Conservation (phyloP, 1,140 invertebrate genomes). For the Phocides pigmalion region DNA sequence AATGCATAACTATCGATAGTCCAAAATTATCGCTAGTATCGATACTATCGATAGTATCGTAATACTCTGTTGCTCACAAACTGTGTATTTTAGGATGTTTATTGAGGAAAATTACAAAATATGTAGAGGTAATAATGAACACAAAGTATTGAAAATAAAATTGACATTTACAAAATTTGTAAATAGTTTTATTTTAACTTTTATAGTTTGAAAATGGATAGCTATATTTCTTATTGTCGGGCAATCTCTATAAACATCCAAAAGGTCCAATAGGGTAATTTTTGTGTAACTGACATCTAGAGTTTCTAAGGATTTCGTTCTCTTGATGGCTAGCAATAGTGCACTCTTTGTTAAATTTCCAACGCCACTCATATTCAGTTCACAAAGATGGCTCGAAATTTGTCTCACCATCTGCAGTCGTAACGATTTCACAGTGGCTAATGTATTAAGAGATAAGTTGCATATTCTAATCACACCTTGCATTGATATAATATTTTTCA, state of each 20-base stretch:
- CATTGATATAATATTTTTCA: conserved; percentile 45
- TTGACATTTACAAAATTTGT: conserved; percentile 57
- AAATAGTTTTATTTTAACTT: conserved; percentile 44
- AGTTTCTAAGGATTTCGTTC: conserved; percentile 51
- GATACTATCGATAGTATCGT: too few relatives aligned
- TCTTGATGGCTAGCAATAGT: conserved; percentile 47
- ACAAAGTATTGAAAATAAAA: conserved; percentile 49
- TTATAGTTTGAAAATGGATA: conserved; percentile 53
- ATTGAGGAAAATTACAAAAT: conserved; percentile 49
- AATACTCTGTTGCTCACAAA: too few relatives aligned
- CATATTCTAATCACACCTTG: conserved; percentile 47
- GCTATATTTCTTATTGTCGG: conserved; percentile 54
- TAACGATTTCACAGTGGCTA: conserved; percentile 48
- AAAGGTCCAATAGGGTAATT: conserved; percentile 53
- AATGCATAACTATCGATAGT: too few relatives aligned
- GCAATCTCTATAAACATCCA: conserved; percentile 52
- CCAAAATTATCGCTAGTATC: too few relatives aligned
- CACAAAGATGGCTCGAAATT: conserved; percentile 48
- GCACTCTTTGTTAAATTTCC: conserved; percentile 46
- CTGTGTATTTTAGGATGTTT: conserved; percentile 45
- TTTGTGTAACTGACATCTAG: conserved; percentile 64
- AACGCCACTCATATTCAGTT: conserved; percentile 55
- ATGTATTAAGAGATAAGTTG: conserved; percentile 45
- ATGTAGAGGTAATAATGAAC: conserved; percentile 34
- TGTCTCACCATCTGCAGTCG: conserved; percentile 51